Conservation (phyloP, 2,888 invertebrate species). For the Epistrophe grossulariae region DNA sequence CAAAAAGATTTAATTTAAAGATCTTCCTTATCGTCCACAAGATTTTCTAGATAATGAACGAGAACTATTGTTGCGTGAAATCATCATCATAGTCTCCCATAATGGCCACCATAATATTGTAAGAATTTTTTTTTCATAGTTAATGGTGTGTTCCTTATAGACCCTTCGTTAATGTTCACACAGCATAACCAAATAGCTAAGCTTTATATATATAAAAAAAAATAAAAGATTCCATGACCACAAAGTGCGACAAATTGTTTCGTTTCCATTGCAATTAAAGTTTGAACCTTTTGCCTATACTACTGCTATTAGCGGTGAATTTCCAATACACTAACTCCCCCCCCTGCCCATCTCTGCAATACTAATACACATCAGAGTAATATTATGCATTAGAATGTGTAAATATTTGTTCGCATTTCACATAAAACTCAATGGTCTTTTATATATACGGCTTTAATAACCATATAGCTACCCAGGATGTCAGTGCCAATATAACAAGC, state of each 20-base stretch:
- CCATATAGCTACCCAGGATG: slow-evolving; percentile 26
- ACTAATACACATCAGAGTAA: not conserved
- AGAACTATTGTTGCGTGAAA: slow-evolving; percentile 5
- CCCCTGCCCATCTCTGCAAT: not conserved
- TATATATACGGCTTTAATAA: slow-evolving; percentile 42
- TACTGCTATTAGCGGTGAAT: slow-evolving; percentile 10
- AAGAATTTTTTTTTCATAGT: not conserved
- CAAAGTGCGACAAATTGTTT: slow-evolving; percentile 34
- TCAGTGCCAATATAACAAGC: slow-evolving; percentile 46
- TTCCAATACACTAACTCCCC: not conserved
- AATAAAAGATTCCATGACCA: slow-evolving; percentile 5
- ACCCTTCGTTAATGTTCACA: not conserved
- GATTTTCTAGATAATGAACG: not conserved
- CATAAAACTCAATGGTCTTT: slow-evolving; percentile 25
- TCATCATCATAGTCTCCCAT: not conserved
- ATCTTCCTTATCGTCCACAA: not conserved
- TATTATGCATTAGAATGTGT: slow-evolving; percentile 26
- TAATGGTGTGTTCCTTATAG: not conserved
- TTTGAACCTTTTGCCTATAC: not conserved
- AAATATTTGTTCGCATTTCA: slow-evolving; percentile 12
- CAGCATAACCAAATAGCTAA: not conserved
- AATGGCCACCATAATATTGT: not conserved
- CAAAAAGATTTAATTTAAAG: not conserved
- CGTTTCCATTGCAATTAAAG: slow-evolving; percentile 48
- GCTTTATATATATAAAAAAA: slow-evolving; percentile 3